Conservation (phyloP, 2,113 vertebrate genomes). For the Typhlomys cinereus region DNA sequence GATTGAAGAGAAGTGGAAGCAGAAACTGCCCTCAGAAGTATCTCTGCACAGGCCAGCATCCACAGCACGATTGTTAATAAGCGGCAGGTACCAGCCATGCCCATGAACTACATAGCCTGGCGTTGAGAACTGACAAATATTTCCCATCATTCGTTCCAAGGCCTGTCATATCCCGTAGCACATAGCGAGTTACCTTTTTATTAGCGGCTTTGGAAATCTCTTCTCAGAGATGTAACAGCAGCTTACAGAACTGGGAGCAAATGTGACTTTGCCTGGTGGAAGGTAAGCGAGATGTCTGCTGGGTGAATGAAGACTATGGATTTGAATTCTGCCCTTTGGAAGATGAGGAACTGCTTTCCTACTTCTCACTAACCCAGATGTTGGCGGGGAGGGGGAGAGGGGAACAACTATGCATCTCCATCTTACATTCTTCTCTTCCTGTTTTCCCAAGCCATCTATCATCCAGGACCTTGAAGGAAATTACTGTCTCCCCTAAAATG, state of each 20-base stretch:
- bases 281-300: neutral
- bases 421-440: neutral
- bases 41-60: neutral
- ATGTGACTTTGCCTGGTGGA: neutral
- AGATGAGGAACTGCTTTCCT: neutral
- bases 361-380: neutral
- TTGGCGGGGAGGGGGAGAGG: too few species aligned
- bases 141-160: conserved; percentile 72
- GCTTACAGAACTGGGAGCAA: conserved; percentile 9
- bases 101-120: conserved; percentile 44
- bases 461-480: neutral
- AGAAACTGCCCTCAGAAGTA: neutral
- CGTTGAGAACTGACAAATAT: conserved; percentile 73
- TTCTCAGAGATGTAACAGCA: conserved; percentile 32
- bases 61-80: conserved; percentile 55
- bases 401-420: too few species aligned
- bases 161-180: conserved; percentile 66
- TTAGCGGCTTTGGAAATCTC: conserved; percentile 71
- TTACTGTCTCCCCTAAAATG: neutral
- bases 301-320: neutral
- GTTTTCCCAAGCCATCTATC: neutral
- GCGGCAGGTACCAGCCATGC: conserved; percentile 65
- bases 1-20: neutral
- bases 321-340: neutral
- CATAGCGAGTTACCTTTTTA: conserved; percentile 66